phyloP scores from a whole-genome alignment of 1,140 invertebrate genomes.

The Phenacoccus solenopsis region DNA sequence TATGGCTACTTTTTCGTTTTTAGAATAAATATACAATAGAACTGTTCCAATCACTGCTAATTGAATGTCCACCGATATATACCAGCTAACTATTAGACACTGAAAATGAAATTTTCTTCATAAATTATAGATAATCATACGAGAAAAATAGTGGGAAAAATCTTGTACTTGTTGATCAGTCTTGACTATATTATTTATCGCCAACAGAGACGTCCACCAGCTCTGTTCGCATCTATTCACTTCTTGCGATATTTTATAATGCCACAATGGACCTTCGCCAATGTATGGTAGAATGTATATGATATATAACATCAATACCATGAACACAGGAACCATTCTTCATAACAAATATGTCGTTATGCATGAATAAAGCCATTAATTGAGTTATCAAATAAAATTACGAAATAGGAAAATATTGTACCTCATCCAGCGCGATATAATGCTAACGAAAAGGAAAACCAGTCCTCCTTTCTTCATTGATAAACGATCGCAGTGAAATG shows the following conservation, averaged over 20 bases:
- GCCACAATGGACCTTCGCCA: constrained; percentile 53
- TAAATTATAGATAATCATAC: too few relatives aligned
- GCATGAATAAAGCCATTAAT: not conserved
- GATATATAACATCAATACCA: constrained; percentile 52
- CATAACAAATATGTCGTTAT: not conserved
- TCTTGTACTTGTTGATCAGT: constrained; percentile 43
- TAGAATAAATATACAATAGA: constrained; percentile 1
- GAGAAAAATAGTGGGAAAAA: too few relatives aligned
- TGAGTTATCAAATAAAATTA: too few relatives aligned
- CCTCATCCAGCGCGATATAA: not conserved
- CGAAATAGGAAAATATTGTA: too few relatives aligned
- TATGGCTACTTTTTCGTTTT: not conserved
- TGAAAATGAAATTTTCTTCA: constrained; percentile 8
- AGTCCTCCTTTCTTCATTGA: not conserved
- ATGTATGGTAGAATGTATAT: constrained; percentile 50
- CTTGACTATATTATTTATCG: constrained; percentile 70
- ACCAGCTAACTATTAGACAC: constrained; percentile 21
- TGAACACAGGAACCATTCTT: constrained; percentile 55
- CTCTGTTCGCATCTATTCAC: constrained; percentile 49
- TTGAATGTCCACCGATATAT: constrained; percentile 19
- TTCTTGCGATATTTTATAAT: constrained; percentile 42
- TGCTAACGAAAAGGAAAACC: not conserved
- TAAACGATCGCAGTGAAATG: not conserved
- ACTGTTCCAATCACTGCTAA: constrained; percentile 5
- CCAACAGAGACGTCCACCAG: constrained; percentile 76